Percentiles rank a stretch among this genome's conserved stretches.
Evolutionary conservation across 1,140 invertebrate species (phyloP).

Genomic region (Scylla paramamosain): DNA sequence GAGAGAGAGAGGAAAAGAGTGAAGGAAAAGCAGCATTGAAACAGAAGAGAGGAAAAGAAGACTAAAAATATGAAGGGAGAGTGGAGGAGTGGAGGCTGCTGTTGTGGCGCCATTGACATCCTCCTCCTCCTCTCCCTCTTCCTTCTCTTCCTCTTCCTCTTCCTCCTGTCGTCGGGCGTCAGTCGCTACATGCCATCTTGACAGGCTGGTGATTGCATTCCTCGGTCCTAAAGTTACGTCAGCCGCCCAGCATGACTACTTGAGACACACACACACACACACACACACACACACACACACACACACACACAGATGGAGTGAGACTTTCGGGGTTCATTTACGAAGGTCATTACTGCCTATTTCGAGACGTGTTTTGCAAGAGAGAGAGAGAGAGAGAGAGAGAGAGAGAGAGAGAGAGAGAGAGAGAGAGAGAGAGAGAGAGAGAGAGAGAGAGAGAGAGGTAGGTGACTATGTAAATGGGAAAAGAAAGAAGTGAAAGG

Average conservation of each 20-base stretch:
- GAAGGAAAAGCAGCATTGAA: too few species aligned
- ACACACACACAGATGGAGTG: not conserved
- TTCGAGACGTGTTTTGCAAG: not conserved
- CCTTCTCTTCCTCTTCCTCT: not conserved
- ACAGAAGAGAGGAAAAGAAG: too few species aligned
- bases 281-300: constrained; percentile 32
- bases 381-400: not conserved
- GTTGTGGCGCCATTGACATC: too few species aligned
- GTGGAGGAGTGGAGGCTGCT: too few species aligned
- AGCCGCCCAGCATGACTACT: not conserved
- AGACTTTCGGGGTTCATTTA: not conserved
- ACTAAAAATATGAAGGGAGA: too few species aligned
- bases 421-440: too few species aligned
- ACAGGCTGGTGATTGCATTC: not conserved
- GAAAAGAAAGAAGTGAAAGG: too few species aligned
- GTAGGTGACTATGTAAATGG: too few species aligned
- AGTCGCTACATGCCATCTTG: not conserved
- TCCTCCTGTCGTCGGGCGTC: not conserved
- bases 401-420: too few species aligned
- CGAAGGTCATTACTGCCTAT: not conserved
- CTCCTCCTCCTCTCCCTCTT: not conserved
- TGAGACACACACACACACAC: constrained; percentile 15
- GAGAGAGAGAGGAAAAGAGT: too few species aligned
- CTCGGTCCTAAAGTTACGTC: not conserved
- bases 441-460: too few species aligned